These are phyloP conservation scores for Synanthedon tipuliformis DNA, from an alignment of 2,888 invertebrate genomes.

Conservation along the genomic window DNA sequence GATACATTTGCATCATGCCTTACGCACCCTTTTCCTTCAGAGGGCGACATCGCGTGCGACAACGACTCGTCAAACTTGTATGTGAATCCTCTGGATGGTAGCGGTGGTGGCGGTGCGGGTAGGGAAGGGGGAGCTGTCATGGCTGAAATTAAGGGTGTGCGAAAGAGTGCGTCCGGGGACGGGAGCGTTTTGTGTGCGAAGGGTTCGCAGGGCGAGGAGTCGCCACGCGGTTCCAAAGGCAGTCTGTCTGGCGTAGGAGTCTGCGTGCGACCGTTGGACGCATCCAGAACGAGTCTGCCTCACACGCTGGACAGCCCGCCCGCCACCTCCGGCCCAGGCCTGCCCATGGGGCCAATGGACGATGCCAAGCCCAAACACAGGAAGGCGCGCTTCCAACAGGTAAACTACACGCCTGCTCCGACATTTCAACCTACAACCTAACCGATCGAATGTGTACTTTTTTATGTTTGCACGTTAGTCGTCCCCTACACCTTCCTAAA, in stretches of 20 bases:
- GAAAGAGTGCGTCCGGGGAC: slow-evolving; percentile 85
- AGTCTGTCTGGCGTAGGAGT: slow-evolving; percentile 50
- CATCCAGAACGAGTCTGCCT: slow-evolving; percentile 56
- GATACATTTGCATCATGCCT: slow-evolving; percentile 97
- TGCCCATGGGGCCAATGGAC: slow-evolving; percentile 62
- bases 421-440: neutral
- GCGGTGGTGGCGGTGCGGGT: slow-evolving; percentile 53
- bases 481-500: too few relatives aligned
- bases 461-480: neutral
- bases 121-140: slow-evolving; percentile 29
- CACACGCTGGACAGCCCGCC: slow-evolving; percentile 46
- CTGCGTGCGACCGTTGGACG: slow-evolving; percentile 31
- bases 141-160: slow-evolving; percentile 72
- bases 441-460: neutral
- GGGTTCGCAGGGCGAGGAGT: slow-evolving; percentile 65
- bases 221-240: slow-evolving; percentile 57
- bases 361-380: slow-evolving; percentile 80
- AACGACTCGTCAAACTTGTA: slow-evolving; percentile 86
- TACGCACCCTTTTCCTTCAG: slow-evolving; percentile 93
- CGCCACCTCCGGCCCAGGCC: slow-evolving; percentile 67
- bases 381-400: slow-evolving; percentile 88
- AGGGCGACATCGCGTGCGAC: slow-evolving; percentile 79
- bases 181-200: slow-evolving; percentile 74
- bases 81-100: slow-evolving; percentile 86
- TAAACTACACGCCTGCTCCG: slow-evolving; percentile 27